Conservation (phyloP, 2,113 vertebrate genomes). For the Crotalus viridis region DNA sequence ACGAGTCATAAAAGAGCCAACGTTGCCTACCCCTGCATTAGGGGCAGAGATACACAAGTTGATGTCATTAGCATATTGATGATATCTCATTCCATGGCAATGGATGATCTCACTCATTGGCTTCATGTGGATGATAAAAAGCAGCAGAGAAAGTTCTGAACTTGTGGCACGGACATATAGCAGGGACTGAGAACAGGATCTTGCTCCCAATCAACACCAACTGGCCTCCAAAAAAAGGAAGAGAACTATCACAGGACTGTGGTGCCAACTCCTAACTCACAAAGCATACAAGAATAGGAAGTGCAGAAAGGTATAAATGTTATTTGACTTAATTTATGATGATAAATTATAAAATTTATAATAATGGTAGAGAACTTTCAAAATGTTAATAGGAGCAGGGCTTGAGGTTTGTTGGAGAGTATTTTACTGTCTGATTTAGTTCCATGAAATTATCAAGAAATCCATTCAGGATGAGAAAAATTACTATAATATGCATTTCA, state of each 20-base stretch:
- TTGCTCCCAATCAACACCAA: neutral
- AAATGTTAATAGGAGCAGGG: neutral
- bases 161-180: neutral
- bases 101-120: neutral
- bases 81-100: neutral
- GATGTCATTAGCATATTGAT: neutral
- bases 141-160: neutral
- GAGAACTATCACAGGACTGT: neutral
- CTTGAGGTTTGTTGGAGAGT: neutral
- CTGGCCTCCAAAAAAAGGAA: neutral
- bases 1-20: too few relatives aligned
- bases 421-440: neutral
- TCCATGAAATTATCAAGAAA: neutral
- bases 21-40: neutral
- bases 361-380: neutral
- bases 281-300: neutral
- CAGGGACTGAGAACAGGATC: neutral
- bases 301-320: neutral
- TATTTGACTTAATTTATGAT: neutral
- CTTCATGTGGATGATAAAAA: neutral
- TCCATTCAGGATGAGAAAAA: neutral
- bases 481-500: neutral
- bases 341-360: too few relatives aligned
- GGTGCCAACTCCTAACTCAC: neutral
- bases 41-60: neutral